Base-by-base conservation (phyloP, 2,113 vertebrate species). In the Nannospalax galili region DNA sequence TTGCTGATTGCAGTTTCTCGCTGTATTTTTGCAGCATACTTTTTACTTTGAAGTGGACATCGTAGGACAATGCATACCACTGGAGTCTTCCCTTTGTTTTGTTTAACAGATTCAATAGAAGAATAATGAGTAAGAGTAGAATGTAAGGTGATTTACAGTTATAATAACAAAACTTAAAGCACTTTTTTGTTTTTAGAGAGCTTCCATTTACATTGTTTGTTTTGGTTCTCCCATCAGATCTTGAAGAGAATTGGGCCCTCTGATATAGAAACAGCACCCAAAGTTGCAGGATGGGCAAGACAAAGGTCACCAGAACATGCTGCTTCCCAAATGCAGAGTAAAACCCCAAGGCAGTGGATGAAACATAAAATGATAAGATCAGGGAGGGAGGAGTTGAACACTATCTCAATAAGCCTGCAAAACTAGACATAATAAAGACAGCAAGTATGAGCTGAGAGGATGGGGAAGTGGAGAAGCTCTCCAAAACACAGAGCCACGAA, bases 1-100 rank as follows among this genome's bases (percentile, higher is more conserved):
- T 81, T 89, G 85, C 84, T 89, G 82, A 56, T 92, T 92, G 80
- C 12, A 48, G 58, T 94, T 89, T 93, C 92, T 77, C 56, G 88
- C 32, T 97, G 94, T 97, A 94, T 97, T 97, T 96, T 96, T 97
- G 94, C 96, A 56, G 52, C 97, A 74, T 95, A 92, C 78, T 95
- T 96, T 97, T 97, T 70, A 91, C 77, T 97, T 97, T 94, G 94
- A 97, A 81, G 84, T 84, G n/a, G 15, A 84, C n/a, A 84, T 92
- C 80, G 32, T 40, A 92, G 93, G 72, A 94, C 96, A 96, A 89
- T 60, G 90, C 37, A 77, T 56, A 69, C 35, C 82, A 24, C 91
- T 77, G 20, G 64, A 28, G 77, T 90, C 58, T 96, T 78, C 35
- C 88, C 42, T 90, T 60, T 85, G 16, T 78, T 22, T 91, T 89